These are phyloP conservation scores for Epirrhoe alternata DNA, from an alignment of 2,888 invertebrate genomes.

Conservation along the genomic window DNA sequence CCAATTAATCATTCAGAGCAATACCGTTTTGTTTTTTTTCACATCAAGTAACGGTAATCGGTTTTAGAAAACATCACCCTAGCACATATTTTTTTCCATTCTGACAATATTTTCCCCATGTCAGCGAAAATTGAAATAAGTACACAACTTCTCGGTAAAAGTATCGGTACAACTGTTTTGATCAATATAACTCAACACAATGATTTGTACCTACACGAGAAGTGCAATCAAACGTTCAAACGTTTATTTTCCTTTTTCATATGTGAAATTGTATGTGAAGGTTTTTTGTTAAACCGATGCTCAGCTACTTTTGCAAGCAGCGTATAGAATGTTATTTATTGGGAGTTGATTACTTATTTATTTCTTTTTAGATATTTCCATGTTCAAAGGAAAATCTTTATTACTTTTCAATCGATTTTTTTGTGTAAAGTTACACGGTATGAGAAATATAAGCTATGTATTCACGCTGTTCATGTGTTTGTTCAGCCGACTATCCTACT, in stretches of 20 bases:
- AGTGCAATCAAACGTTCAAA: not conserved
- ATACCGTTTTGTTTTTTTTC: too few relatives aligned
- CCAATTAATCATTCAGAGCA: too few relatives aligned
- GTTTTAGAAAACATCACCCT: not conserved
- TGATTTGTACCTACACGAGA: not conserved
- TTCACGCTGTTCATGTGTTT: not conserved
- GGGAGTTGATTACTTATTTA: slow-evolving; percentile 19
- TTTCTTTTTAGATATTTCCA: slow-evolving; percentile 14
- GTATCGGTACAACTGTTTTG: not conserved
- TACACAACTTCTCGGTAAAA: not conserved
- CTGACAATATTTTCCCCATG: slow-evolving; percentile 5
- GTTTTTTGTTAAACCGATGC: not conserved
- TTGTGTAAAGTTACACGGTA: not conserved
- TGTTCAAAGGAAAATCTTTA: slow-evolving; percentile 8
- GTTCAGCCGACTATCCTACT: too few relatives aligned
- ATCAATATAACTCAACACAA: not conserved
- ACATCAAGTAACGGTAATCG: not conserved
- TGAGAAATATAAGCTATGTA: too few relatives aligned
- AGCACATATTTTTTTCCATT: not conserved
- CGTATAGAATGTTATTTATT: slow-evolving; percentile 8
- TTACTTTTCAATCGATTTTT: not conserved
- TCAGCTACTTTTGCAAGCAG: slow-evolving; percentile 6
- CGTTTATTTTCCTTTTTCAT: not conserved
- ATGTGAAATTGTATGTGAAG: not conserved
- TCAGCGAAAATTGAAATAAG: not conserved